phyloP scores from a whole-genome alignment of 2,797 vertebrate genomes.

The Cirrhinus molitorella region DNA sequence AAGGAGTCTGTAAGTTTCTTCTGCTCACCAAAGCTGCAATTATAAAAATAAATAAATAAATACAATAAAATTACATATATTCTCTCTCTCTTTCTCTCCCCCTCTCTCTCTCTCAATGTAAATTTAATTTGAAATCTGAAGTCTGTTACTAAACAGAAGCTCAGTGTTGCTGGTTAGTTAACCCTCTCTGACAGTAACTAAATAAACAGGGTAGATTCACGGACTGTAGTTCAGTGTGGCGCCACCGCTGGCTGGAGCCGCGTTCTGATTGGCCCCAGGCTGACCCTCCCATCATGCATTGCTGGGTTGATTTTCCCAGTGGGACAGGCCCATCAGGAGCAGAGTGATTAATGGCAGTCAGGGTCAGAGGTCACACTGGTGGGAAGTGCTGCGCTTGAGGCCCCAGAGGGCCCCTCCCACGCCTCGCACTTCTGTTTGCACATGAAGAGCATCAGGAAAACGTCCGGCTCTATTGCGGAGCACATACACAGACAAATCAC shows the following conservation, averaged over 20 bases:
- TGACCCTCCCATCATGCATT: constrained; percentile 84
- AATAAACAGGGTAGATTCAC: constrained; percentile 21
- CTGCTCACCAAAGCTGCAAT: not conserved
- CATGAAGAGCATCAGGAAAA: not conserved
- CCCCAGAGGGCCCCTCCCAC: constrained; percentile 63
- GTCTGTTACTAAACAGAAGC: not conserved
- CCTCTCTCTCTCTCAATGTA: not conserved
- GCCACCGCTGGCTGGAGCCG: constrained; percentile 65
- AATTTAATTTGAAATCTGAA: too few relatives aligned
- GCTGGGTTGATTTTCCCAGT: constrained; percentile 84
- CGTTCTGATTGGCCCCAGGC: constrained; percentile 80
- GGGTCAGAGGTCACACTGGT: constrained; percentile 91
- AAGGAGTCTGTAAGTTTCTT: too few relatives aligned
- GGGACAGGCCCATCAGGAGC: constrained; percentile 94
- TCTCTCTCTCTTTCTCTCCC: not conserved
- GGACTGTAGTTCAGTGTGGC: constrained; percentile 40
- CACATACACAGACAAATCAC: not conserved
- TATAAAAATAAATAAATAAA: too few relatives aligned
- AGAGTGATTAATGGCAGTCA: constrained; percentile 91
- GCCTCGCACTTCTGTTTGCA: constrained; percentile 70
- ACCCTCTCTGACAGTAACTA: not conserved
- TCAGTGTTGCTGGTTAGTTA: not conserved
- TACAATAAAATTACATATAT: not conserved
- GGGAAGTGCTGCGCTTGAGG: constrained; percentile 85
- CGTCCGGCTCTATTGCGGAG: not conserved